A percentile compares a stretch with the other conserved stretches of the same genome.
Conservation (phyloP, 1,140 invertebrate species). For the Venturia canescens region DNA sequence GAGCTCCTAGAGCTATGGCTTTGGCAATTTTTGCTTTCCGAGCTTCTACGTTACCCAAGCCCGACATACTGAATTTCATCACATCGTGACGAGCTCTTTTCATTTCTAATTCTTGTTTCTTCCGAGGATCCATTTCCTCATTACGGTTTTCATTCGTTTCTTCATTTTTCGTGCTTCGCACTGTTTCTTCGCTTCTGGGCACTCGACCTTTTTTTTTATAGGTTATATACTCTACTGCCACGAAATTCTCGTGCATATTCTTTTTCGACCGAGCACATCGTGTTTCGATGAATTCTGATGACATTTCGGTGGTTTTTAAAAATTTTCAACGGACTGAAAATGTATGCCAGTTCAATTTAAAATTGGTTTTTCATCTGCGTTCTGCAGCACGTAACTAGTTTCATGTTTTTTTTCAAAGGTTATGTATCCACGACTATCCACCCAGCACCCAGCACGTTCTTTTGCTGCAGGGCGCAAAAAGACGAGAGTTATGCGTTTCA, state of each 20-base stretch:
- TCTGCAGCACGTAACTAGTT: background rate
- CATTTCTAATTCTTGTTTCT: slow-evolving; percentile 77
- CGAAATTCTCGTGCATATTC: slow-evolving; percentile 71
- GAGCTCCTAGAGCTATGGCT: slow-evolving; percentile 81
- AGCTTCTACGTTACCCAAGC: slow-evolving; percentile 78
- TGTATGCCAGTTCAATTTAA: background rate
- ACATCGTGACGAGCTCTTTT: slow-evolving; percentile 80
- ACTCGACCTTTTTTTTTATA: slow-evolving; percentile 74
- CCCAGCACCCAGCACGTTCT: too few relatives aligned
- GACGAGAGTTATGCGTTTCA: too few relatives aligned
- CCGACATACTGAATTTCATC: slow-evolving; percentile 82
- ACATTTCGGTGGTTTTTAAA: slow-evolving; percentile 43
- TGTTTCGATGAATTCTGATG: slow-evolving; percentile 75
- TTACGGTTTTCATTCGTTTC: background rate
- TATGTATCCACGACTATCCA: background rate
- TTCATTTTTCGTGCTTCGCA: slow-evolving; percentile 48
- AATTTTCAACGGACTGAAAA: background rate
- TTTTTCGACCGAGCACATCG: slow-evolving; percentile 77
- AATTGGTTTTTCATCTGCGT: background rate
- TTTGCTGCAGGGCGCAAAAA: too few relatives aligned
- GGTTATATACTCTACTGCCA: slow-evolving; percentile 75
- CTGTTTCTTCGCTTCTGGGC: slow-evolving; percentile 48
- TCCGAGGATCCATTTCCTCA: slow-evolving; percentile 47
- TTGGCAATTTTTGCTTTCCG: slow-evolving; percentile 79
- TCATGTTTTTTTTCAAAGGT: background rate